Evolutionary conservation across 53 echinoderm and acorn worm species (phyloP), one percentile per base, ranked within the genome.

Genomic region (Henricia sp.): DNA sequence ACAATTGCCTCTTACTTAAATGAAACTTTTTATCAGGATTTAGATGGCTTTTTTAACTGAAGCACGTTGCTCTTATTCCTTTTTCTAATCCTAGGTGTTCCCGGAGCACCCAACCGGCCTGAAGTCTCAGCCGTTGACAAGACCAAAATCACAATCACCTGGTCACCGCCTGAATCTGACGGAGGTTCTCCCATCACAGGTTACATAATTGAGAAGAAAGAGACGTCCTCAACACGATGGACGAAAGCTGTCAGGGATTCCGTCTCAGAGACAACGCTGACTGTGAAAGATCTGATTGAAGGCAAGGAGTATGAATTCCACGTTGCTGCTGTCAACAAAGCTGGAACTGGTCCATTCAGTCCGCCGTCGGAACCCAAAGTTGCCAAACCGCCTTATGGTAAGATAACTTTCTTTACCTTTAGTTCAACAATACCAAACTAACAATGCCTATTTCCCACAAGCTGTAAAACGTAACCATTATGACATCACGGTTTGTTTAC

Each of bases 111-210:
- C 36, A 89, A 85, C 24, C 72, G 60, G 43, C 95, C 92, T 72
- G 77, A 92, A 38, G 89, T 92, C 14, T 87, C 89, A 19, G 76
- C 74, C 17, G 83, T 95, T 12, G 85, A 84, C 71, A 88, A 86
- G 25, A 95, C 87, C 24, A 78, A 92, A 25, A 90, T 95, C 58
- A 87, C 95, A 33, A 87, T 95, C 60, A 83, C 86, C 25, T 95
- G 95, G 95, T 89, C 93, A 51, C 83, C 89, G 52, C 95, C 95
- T 19, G 77, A 88, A 63, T 93, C 93, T 52, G 93, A 95, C 60
- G 93, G 95, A 29, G 95, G 95, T 37, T 93, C 91, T 77, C 93
- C 95, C 14, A 89, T 95, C 75, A 92, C 88, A 35, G 89, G 77
- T 72, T 93, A 95, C 86, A 59, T 93, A 58, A 53, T 95, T 55